Evolutionary conservation across 2,113 vertebrate genomes (phyloP).

Genomic region (Athene noctua): DNA sequence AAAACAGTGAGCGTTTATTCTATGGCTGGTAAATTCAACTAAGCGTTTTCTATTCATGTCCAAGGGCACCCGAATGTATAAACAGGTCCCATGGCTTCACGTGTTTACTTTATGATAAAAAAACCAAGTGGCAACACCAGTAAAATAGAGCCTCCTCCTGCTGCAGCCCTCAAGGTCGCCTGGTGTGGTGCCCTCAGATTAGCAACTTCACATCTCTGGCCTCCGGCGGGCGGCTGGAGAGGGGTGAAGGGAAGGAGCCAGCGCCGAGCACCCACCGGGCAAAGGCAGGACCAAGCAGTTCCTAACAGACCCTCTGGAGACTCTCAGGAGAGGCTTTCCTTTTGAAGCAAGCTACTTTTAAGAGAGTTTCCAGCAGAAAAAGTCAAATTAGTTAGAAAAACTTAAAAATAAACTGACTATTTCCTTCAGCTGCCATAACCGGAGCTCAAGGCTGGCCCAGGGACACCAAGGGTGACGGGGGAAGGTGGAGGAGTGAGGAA

Average conservation of each 20-base stretch:
- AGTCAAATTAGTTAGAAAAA: neutral
- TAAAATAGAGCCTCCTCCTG: neutral
- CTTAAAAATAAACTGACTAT: fast-evolving
- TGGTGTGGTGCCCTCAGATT: neutral
- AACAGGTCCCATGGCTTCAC: neutral
- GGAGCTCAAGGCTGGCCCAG: neutral
- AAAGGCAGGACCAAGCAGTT: neutral
- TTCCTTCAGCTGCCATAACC: neutral
- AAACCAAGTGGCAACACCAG: neutral
- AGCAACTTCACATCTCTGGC: neutral
- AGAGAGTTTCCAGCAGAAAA: neutral
- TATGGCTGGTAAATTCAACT: neutral
- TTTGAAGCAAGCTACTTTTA: fast-evolving
- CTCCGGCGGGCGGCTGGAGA: neutral
- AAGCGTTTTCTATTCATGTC: neutral
- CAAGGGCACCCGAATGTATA: neutral
- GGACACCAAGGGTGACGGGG: neutral
- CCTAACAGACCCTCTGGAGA: neutral
- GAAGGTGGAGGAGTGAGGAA: neutral
- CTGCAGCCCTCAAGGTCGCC: neutral
- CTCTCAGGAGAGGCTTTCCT: neutral
- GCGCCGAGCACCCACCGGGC: neutral
- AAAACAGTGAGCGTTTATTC: neutral
- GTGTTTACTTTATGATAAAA: slow-evolving; percentile 3
- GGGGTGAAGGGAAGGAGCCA: neutral